Conservation (phyloP, 2,113 vertebrate species). For the Neogobius melanostomus region DNA sequence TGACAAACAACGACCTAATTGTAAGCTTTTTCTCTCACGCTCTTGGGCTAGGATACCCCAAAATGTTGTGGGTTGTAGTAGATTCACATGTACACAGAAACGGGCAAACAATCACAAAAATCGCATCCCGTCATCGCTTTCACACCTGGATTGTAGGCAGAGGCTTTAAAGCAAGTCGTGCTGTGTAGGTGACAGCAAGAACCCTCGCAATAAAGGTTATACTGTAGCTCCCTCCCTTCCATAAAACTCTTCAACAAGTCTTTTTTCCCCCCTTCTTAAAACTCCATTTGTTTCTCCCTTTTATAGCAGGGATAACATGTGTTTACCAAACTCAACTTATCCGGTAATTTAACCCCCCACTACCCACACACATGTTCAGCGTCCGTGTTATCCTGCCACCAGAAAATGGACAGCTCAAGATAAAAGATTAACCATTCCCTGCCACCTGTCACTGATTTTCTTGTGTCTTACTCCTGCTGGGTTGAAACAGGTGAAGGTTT, state of each 20-base stretch:
- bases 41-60: too few relatives aligned
- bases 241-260: constrained; percentile 10
- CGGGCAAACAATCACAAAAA: constrained; percentile 28
- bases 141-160: constrained; percentile 52
- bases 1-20: too few relatives aligned
- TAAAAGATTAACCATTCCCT: constrained; percentile 29
- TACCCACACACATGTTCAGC: constrained; percentile 9
- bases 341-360: constrained; percentile 16
- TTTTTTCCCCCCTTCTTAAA: neutral
- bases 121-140: constrained; percentile 66
- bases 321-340: constrained; percentile 47
- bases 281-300: constrained; percentile 9
- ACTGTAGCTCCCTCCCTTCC: constrained; percentile 22
- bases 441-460: constrained; percentile 40
- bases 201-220: constrained; percentile 19
- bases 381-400: constrained; percentile 25
- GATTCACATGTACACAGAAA: neutral
- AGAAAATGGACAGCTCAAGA: constrained; percentile 12
- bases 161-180: constrained; percentile 43
- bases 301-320: constrained; percentile 27
- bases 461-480: neutral
- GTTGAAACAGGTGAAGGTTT: constrained; percentile 75
- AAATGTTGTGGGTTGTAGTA: neutral
- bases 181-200: constrained; percentile 52
- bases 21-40: too few relatives aligned